A percentile compares a stretch with the other conserved stretches of the same genome.
phyloP scores from a whole-genome alignment of 2,113 vertebrate genomes.

The Acanthochromis polyacanthus region DNA sequence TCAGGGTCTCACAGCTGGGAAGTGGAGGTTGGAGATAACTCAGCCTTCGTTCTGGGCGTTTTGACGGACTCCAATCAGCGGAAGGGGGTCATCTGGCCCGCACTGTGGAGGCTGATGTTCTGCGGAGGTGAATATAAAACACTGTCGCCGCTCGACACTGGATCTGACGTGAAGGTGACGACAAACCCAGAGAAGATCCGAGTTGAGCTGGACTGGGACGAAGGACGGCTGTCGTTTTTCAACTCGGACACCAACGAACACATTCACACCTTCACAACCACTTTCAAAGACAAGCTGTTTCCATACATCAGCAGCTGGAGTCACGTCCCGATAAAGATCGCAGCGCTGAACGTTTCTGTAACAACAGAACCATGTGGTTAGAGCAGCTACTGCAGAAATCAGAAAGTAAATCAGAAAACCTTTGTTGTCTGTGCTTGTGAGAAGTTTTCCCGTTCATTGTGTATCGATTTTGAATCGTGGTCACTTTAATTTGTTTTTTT shows the following conservation, averaged over 20 bases:
- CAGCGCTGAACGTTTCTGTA: neutral
- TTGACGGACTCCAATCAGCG: neutral
- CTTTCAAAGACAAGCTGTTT: slow-evolving; percentile 4
- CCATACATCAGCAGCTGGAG: slow-evolving; percentile 13
- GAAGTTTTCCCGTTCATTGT: no score
- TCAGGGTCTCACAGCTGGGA: slow-evolving; percentile 16
- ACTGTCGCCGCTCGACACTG: neutral
- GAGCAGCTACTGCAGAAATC: no score
- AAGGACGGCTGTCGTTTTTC: slow-evolving; percentile 5
- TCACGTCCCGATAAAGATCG: neutral
- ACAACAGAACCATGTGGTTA: neutral
- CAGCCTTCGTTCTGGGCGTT: neutral
- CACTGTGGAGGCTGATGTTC: neutral
- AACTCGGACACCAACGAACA: neutral
- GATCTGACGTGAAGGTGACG: neutral
- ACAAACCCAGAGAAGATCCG: neutral
- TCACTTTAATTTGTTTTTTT: no score
- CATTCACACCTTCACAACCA: slow-evolving; percentile 5
- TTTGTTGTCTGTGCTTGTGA: no score
- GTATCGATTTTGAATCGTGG: no score
- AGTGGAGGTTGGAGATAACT: slow-evolving; percentile 12
- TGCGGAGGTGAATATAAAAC: neutral
- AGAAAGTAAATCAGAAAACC: no score
- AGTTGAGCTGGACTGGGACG: neutral
- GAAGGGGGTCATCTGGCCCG: slow-evolving; percentile 5